Conservation (phyloP, 2,888 invertebrate species). For the Gibbula magus region DNA sequence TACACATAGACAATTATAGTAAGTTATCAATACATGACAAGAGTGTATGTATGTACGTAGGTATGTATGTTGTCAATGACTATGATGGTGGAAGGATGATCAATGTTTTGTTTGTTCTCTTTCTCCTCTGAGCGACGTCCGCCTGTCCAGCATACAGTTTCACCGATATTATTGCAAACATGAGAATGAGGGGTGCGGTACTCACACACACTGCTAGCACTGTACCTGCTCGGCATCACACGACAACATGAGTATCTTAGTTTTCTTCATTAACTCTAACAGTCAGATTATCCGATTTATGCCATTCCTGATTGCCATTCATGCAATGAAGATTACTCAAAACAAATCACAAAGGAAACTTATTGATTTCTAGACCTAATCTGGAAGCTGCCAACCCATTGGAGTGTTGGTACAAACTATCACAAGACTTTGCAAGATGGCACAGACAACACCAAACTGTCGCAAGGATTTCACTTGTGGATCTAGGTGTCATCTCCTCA, state of each 20-base stretch:
- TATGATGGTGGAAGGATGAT: neutral
- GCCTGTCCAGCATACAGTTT: neutral
- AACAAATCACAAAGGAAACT: too few relatives aligned
- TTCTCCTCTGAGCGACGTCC: neutral
- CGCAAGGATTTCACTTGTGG: neutral
- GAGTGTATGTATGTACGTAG: neutral
- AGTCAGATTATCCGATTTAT: neutral
- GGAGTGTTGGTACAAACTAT: neutral
- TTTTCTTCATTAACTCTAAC: too few relatives aligned
- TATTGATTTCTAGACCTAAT: too few relatives aligned
- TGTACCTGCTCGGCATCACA: neutral
- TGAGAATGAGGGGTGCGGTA: too few relatives aligned
- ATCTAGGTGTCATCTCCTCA: neutral
- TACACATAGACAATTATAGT: neutral
- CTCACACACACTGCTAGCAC: neutral
- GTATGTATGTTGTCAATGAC: neutral
- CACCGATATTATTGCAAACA: too few relatives aligned
- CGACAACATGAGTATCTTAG: neutral
- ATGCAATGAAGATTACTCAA: too few relatives aligned
- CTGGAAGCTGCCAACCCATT: too few relatives aligned
- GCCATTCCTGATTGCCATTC: constrained; percentile 13
- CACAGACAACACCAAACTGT: neutral
- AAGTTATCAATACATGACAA: neutral
- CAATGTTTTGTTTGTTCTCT: neutral
- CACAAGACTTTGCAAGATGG: constrained; percentile 13